Evolutionary conservation across 2,888 invertebrate species (phyloP).

Genomic region (Idaea dimidiata): DNA sequence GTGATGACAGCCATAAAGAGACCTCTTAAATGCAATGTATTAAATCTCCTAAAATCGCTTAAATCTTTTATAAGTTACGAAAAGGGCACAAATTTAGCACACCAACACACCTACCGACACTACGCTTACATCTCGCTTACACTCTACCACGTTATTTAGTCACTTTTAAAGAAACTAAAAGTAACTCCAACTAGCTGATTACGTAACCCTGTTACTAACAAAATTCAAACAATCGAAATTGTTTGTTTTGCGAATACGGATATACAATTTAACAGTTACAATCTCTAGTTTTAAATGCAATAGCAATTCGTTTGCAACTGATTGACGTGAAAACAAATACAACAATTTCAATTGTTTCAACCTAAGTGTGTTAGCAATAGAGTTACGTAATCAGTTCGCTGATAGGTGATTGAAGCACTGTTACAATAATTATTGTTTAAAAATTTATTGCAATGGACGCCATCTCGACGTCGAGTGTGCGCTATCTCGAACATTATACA

Average conservation of each 20-base stretch:
- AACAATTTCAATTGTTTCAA: no score
- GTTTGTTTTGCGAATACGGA: no score
- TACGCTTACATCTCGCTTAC: background rate
- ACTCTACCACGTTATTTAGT: background rate
- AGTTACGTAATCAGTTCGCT: no score
- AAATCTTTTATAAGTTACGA: background rate
- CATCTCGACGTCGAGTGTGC: background rate
- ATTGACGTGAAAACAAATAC: no score
- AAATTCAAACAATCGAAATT: no score
- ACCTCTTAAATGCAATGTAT: background rate
- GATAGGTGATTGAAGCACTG: background rate
- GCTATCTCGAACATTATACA: background rate
- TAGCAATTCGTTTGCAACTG: no score
- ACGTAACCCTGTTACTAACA: no score
- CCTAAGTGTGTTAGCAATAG: no score
- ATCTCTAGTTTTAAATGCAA: no score
- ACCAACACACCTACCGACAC: slow-evolving; percentile 1
- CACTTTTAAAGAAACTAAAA: background rate
- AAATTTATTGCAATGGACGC: background rate
- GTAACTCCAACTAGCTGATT: no score
- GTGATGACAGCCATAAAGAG: background rate
- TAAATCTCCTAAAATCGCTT: background rate
- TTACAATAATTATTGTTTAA: background rate
- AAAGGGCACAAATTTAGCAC: background rate
- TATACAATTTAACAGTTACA: no score